Percentiles rank a stretch among this genome's conserved stretches.
Evolutionary conservation across 1,140 invertebrate genomes (phyloP).

Genomic region (Chrysoperla carnea): DNA sequence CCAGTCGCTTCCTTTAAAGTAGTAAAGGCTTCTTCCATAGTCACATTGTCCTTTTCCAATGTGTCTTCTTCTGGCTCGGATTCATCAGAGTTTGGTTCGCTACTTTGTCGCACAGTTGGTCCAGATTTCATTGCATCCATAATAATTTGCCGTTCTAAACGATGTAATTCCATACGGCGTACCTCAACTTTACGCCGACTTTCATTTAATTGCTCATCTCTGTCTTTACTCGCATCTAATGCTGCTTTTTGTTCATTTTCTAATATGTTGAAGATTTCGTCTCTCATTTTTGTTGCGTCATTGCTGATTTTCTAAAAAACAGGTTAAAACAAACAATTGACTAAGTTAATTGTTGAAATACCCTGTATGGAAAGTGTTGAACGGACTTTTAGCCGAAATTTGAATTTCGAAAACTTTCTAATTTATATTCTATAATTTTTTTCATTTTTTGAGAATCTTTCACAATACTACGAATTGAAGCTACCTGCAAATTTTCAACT

Average conservation of each 20-base stretch:
- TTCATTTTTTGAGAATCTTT: too few species aligned
- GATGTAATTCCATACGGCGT: slow-evolving; percentile 45
- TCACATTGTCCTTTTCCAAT: slow-evolving; percentile 14
- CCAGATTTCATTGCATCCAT: slow-evolving; percentile 30
- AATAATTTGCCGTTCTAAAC: background rate
- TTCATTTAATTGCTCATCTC: slow-evolving; percentile 39
- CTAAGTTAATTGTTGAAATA: too few species aligned
- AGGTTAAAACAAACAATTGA: too few species aligned
- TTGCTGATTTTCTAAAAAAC: slow-evolving; percentile 33
- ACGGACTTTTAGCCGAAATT: background rate
- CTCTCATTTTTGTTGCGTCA: slow-evolving; percentile 48
- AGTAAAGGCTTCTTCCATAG: slow-evolving; percentile 46
- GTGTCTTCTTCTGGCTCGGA: slow-evolving; percentile 18
- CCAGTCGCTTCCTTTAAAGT: slow-evolving; percentile 55
- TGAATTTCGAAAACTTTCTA: background rate
- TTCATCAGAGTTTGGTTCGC: slow-evolving; percentile 5
- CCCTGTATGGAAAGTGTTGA: too few species aligned
- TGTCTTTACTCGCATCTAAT: slow-evolving; percentile 36
- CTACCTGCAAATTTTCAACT: too few species aligned
- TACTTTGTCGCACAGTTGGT: slow-evolving; percentile 27
- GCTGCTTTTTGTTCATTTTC: slow-evolving; percentile 45
- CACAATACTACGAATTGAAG: too few species aligned
- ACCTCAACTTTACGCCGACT: slow-evolving; percentile 47
- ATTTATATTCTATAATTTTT: too few species aligned
- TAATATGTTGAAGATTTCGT: slow-evolving; percentile 42